Evolutionary conservation across 2,888 invertebrate species (phyloP).

Genomic region (Tachystola acroxantha): DNA sequence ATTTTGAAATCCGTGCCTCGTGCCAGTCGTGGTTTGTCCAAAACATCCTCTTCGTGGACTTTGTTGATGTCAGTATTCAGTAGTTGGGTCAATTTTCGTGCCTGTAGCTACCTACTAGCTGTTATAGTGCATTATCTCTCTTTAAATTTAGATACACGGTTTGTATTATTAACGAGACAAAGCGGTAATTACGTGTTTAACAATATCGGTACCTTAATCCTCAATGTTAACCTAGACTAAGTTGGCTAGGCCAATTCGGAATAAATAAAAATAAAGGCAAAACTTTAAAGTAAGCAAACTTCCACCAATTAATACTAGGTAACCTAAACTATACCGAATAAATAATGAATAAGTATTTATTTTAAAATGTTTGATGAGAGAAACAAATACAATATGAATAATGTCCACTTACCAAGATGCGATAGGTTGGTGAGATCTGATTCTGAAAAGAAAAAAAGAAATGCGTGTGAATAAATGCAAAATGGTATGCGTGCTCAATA

Average conservation of each 20-base stretch:
- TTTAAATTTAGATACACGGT: no score
- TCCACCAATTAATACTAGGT: no score
- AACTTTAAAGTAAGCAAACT: no score
- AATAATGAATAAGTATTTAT: no score
- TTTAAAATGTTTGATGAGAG: constrained; percentile 3
- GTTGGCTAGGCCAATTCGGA: no score
- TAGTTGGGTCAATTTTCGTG: not conserved
- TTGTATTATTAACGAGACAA: no score
- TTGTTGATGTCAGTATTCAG: not conserved
- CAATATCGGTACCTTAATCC: no score
- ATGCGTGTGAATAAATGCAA: constrained; percentile 43
- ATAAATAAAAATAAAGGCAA: no score
- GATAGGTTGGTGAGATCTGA: constrained; percentile 80
- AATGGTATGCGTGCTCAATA: constrained; percentile 27
- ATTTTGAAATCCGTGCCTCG: constrained; percentile 41
- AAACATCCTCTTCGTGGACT: constrained; percentile 35
- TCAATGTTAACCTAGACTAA: no score
- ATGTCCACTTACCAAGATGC: constrained; percentile 79
- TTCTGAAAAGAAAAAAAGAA: constrained; percentile 76
- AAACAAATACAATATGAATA: constrained; percentile 18
- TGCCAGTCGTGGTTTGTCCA: constrained; percentile 32
- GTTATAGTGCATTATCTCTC: not conserved
- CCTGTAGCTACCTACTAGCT: not conserved
- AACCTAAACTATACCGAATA: no score
- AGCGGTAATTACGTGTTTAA: no score